Evolutionary conservation across 2,888 invertebrate species (phyloP).

Genomic region (Chalcosyrphus nemorum): DNA sequence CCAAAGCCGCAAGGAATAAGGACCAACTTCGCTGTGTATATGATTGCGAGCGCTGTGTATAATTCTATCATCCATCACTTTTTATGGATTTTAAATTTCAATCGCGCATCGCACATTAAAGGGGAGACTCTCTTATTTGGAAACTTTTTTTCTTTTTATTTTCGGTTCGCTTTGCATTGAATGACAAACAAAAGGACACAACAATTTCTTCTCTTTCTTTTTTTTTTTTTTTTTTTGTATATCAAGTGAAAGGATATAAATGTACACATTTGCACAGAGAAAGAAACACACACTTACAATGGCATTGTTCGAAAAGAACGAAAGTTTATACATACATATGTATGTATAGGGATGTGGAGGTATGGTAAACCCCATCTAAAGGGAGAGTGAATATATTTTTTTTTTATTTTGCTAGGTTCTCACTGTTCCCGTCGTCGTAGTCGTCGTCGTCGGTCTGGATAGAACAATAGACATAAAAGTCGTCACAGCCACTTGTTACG

Average conservation of each 20-base stretch:
- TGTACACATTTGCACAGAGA: constrained; percentile 49
- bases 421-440: background rate
- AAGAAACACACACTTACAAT: constrained; percentile 51
- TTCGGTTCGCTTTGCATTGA: constrained; percentile 28
- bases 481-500: constrained; percentile 73
- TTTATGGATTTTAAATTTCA: constrained; percentile 72
- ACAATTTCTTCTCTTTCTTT: no score
- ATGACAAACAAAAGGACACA: constrained; percentile 63
- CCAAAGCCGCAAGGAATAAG: constrained; percentile 28
- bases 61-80: constrained; percentile 63
- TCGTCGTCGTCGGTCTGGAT: constrained; percentile 43
- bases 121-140: constrained; percentile 59
- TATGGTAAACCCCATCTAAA: constrained; percentile 1
- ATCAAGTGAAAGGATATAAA: constrained; percentile 71
- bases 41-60: constrained; percentile 40
- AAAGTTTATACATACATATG: constrained; percentile 15
- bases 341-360: background rate
- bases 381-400: constrained; percentile 47
- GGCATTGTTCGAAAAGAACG: constrained; percentile 53
- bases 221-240: constrained; percentile 41
- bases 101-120: constrained; percentile 66
- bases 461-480: constrained; percentile 73
- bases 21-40: constrained; percentile 35
- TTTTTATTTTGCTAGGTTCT: constrained; percentile 7
- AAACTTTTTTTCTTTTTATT: constrained; percentile 28